These are phyloP conservation scores for Gopherus evgoodei DNA, from an alignment of 2,113 vertebrate species.

Conservation along the genomic window DNA sequence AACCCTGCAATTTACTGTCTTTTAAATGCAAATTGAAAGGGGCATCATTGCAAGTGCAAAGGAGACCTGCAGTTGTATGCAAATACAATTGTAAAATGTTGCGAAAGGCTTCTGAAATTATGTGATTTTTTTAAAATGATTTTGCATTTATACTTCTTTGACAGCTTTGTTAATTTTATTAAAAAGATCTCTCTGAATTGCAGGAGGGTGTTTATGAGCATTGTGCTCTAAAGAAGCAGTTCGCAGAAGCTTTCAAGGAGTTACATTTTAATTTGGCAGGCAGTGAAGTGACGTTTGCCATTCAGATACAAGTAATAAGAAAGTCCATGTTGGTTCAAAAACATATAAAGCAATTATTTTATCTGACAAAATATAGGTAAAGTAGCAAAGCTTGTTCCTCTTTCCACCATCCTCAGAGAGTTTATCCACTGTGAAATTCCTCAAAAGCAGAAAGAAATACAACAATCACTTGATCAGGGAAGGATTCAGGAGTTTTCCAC, in stretches of 20 bases:
- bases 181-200: conserved; percentile 54
- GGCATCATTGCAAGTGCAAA: conserved; percentile 75
- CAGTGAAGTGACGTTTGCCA: background rate
- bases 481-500: background rate
- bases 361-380: background rate
- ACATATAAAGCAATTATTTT: background rate
- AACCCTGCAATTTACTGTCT: conserved; percentile 86
- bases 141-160: conserved; percentile 68
- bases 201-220: conserved; percentile 47
- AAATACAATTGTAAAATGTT: conserved; percentile 71
- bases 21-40: conserved; percentile 87
- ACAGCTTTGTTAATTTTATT: conserved; percentile 72
- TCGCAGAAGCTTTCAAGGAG: background rate
- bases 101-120: conserved; percentile 62
- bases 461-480: background rate
- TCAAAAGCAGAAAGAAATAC: accelerated
- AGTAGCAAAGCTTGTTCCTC: background rate
- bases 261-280: conserved; percentile 42
- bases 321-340: background rate
- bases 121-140: conserved; percentile 73
- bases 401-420: background rate
- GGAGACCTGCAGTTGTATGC: conserved; percentile 75
- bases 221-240: background rate
- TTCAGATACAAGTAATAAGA: background rate
- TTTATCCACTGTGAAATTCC: background rate